phyloP scores from a whole-genome alignment of 2,888 invertebrate species.

The Lithophane leautieri region DNA sequence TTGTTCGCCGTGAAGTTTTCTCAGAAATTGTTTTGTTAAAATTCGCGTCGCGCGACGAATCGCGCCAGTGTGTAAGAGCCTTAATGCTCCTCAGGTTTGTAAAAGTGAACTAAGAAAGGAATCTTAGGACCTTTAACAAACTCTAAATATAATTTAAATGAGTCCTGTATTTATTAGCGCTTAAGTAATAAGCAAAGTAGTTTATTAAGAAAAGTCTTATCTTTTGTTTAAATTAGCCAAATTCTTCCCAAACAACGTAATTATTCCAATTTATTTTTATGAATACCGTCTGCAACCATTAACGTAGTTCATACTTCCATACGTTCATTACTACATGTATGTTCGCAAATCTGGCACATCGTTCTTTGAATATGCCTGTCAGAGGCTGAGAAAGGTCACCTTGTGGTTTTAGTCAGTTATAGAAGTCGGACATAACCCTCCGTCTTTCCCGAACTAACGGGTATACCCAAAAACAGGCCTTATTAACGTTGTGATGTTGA shows the following conservation, averaged over 20 bases:
- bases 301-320: neutral
- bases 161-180: too few relatives aligned
- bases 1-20: too few relatives aligned
- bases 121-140: neutral
- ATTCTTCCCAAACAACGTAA: too few relatives aligned
- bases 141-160: neutral
- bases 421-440: constrained; percentile 3
- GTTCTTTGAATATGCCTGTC: constrained; percentile 19
- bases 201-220: neutral
- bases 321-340: neutral
- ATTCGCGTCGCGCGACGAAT: too few relatives aligned
- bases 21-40: too few relatives aligned
- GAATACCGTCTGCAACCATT: neutral
- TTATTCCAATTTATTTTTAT: neutral
- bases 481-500: constrained; percentile 18
- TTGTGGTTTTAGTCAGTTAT: constrained; percentile 18
- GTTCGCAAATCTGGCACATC: constrained; percentile 2
- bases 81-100: neutral
- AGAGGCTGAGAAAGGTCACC: constrained; percentile 12
- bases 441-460: neutral
- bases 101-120: neutral
- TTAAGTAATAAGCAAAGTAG: neutral
- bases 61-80: too few relatives aligned
- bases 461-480: constrained; percentile 1
- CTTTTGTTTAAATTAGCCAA: too few relatives aligned